Percentiles rank a stretch among this genome's conserved stretches.
These are phyloP conservation scores for Picathartes gymnocephalus DNA, from an alignment of 2,113 vertebrate genomes.

Conservation along the genomic window DNA sequence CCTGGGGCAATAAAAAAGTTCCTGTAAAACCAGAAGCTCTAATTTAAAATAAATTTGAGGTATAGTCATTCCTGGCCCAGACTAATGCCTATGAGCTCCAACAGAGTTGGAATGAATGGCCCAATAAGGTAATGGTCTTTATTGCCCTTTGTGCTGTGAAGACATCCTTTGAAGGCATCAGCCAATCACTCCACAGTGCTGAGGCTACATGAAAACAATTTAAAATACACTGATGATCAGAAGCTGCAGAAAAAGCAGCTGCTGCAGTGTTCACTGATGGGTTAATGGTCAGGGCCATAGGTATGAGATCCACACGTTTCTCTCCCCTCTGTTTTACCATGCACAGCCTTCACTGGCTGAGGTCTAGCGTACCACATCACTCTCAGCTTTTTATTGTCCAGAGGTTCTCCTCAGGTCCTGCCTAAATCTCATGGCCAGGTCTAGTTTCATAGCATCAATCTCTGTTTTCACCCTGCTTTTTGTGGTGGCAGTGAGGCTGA, in stretches of 20 bases:
- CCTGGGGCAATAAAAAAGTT: constrained; percentile 5
- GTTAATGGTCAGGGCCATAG: neutral
- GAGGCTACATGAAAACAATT: neutral
- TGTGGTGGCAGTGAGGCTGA: neutral
- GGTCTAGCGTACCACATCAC: neutral
- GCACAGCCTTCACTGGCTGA: neutral
- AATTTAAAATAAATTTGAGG: constrained; percentile 48
- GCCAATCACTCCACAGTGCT: neutral
- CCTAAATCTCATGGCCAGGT: neutral
- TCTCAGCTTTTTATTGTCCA: neutral
- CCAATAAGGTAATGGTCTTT: neutral
- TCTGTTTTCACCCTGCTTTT: neutral
- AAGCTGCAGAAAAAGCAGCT: neutral
- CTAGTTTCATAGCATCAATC: neutral
- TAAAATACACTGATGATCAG: neutral
- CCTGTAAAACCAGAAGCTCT: constrained; percentile 1
- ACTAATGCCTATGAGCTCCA: neutral
- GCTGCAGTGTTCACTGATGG: neutral
- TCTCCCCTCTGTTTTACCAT: neutral
- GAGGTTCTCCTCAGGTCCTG: neutral
- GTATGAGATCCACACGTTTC: neutral
- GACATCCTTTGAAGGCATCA: neutral
- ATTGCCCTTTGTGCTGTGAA: neutral
- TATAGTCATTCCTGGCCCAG: neutral
- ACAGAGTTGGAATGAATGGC: neutral